Base-by-base conservation (phyloP, 2,888 invertebrate species). In the Chrysopilus asiliformis region DNA sequence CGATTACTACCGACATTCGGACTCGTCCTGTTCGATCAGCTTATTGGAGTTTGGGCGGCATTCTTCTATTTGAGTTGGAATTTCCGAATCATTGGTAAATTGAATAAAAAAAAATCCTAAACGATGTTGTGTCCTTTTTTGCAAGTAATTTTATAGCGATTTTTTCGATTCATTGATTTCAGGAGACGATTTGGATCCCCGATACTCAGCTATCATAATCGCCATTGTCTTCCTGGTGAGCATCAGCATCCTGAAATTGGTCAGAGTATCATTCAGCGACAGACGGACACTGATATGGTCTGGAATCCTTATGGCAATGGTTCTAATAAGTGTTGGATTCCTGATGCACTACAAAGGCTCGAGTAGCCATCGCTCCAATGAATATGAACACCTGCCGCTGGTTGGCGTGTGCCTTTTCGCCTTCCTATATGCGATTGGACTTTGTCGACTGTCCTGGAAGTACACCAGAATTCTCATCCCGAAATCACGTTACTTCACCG, bases 21-120 rank as follows among this genome's bases (percentile, higher is more conserved):
- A 5, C 63, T 82, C 4, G 76, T 80, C 72, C 65, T 77, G 19
- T 71, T 76, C 43, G 76, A 77, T 49, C 74, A 76, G 47, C 54
- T 72, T 45, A 70, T 70, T 29, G 78, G 76, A 1, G 68, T 75
- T 40, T 73, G 70, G 34, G 68, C 72, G 0, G 60, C 76, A 4
- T 65, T 76, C 10, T 73, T 76, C 45, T 74, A 71, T 47, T 65
- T 72, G 0, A 66, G 66, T 31, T 61, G 56, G 10, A 72, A 77
- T 28, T 72, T 76, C 44, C 52, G 60, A 25, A 64, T 55, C 0
- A n/a, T n/a, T n/a, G n/a, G n/a, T n/a, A n/a, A n/a, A n/a, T n/a
- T n/a, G n/a, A n/a, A n/a, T n/a, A n/a, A n/a, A n/a, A n/a, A n/a
- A n/a, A n/a, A n/a, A n/a, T n/a, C n/a, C n/a, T n/a, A n/a, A n/a